Evolutionary conservation across 2,888 invertebrate genomes (phyloP), one percentile per base, ranked within the genome.

Genomic region (Ferdinandea cuprea): DNA sequence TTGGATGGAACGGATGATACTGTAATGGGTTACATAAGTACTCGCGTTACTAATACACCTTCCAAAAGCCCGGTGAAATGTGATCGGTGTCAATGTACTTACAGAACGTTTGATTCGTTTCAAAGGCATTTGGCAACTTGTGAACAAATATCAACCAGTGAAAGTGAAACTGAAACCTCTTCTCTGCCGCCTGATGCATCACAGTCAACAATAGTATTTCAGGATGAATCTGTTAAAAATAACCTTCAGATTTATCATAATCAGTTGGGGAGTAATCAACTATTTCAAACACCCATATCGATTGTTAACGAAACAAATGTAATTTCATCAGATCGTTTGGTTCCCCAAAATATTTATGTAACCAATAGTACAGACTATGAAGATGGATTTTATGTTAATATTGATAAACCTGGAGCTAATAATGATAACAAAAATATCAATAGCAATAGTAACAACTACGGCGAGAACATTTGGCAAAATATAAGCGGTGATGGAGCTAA

Each of bases 41-140:
- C 88, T 88, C 48, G 90, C 91, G 85, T 90, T 88, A 81, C 92
- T 74, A 92, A 87, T 1, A 84, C 86, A 28, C 86, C 85, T 0
- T 87, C 88, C 77, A 91, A 93, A 11, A 90, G 90, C 74, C 92
- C 93, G 6, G 97, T 97, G 0, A 95, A 96, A 87, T 98, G 98
- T 90, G 94, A 95, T 86, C 93, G 96, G 85, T 98, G 98, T 88
- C 96, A 96, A 87, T 95, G 97, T 88, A 96, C 96, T 1, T 97
- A 96, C 88, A 92, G 96, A 87, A 96, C 96, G 56, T 94, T 94
- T 85, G 94, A 95, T 77, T 96, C 96, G 65, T 97, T 95, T 87
- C 95, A 96, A 87, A 92, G 96, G 48, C 97, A 97, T 88, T 91
- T 96, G 78, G 92, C 93, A 7, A 93, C 93, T 21, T 97, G 97